Percentiles rank a stretch among this genome's conserved stretches.
phyloP scores from a whole-genome alignment of 30 jellyfish, hydroid and myxozoan genomes.

The Calvadosia cruxmelitensis region DNA sequence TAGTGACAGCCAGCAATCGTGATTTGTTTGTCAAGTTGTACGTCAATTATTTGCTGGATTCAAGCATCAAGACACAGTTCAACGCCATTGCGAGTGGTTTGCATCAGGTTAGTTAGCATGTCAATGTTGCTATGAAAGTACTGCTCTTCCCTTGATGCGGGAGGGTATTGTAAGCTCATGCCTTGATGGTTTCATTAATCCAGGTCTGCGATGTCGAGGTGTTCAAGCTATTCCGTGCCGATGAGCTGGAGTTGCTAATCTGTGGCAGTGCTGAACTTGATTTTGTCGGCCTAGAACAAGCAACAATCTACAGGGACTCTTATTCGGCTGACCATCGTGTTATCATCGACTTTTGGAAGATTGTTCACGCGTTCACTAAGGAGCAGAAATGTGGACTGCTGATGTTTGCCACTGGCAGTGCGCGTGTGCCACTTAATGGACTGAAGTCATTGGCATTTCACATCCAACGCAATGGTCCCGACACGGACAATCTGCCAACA shows the following conservation, averaged over 20 bases:
- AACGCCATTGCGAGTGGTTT: slow-evolving; percentile 57
- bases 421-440: slow-evolving; percentile 88
- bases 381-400: slow-evolving; percentile 61
- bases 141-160: background rate
- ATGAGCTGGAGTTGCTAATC: slow-evolving; percentile 78
- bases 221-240: slow-evolving; percentile 55
- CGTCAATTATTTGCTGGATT: slow-evolving; percentile 40
- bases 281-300: slow-evolving; percentile 62
- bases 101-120: slow-evolving; percentile 32
- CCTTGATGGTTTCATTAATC: background rate
- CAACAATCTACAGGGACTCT: slow-evolving; percentile 66
- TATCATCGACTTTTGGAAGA: slow-evolving; percentile 67
- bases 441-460: slow-evolving; percentile 54
- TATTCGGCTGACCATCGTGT: slow-evolving; percentile 36
- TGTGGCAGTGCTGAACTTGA: slow-evolving; percentile 90
- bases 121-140: background rate
- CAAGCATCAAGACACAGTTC: slow-evolving; percentile 44
- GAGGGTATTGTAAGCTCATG: background rate
- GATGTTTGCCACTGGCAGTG: slow-evolving; percentile 91
- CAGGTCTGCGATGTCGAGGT: slow-evolving; percentile 86
- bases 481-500: slow-evolving; percentile 80
- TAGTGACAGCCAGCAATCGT: slow-evolving; percentile 60
- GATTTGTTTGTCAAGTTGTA: slow-evolving; percentile 57
- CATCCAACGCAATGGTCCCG: slow-evolving; percentile 80
- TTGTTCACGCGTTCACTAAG: slow-evolving; percentile 39